Conservation (phyloP, 2,797 vertebrate genomes). For the Tapera naevia region DNA sequence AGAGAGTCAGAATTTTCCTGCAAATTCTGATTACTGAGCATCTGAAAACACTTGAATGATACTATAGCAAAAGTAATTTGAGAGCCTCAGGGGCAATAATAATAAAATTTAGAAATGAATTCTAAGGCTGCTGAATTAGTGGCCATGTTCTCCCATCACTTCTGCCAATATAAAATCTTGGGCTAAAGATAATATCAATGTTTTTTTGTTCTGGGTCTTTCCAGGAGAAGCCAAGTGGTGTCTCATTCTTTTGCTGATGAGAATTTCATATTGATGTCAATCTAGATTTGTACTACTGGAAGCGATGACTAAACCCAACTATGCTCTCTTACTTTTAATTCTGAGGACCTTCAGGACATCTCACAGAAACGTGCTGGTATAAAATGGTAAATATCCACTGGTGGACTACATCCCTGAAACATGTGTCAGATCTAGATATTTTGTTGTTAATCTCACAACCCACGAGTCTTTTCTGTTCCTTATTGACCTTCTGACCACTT, state of each 20-base stretch:
- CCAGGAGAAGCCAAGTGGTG: not conserved
- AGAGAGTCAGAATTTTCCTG: not conserved
- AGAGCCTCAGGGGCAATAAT: not conserved
- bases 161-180: not conserved
- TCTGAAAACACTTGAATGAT: not conserved
- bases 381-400: not conserved
- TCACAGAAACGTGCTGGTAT: not conserved
- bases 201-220: not conserved
- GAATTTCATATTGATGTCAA: not conserved
- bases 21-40: not conserved
- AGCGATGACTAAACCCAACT: not conserved
- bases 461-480: not conserved
- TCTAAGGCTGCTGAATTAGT: not conserved
- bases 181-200: not conserved
- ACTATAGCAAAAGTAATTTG: not conserved
- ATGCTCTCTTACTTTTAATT: not conserved
- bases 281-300: not conserved
- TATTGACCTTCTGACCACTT: no score
- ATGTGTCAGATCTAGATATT: not conserved
- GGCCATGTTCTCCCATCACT: not conserved
- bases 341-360: not conserved
- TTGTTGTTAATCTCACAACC: not conserved
- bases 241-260: not conserved
- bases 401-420: not conserved
- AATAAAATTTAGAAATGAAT: not conserved